These are phyloP conservation scores for Rugalucina vietnamica DNA, from an alignment of 2,888 invertebrate genomes.

Conservation along the genomic window DNA sequence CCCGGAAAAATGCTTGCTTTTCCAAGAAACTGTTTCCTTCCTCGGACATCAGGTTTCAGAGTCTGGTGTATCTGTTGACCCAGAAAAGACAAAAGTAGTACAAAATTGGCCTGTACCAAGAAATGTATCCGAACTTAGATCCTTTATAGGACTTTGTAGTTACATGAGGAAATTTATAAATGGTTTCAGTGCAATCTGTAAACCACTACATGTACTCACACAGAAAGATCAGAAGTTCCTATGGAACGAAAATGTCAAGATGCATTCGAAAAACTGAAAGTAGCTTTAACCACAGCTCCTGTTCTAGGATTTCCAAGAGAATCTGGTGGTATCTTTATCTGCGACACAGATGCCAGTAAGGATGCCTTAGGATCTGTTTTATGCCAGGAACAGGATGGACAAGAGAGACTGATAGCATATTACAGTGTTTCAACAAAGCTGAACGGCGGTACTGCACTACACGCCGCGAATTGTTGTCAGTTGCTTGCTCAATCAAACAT, in stretches of 20 bases:
- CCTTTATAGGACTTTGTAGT: too few relatives aligned
- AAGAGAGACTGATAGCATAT: constrained; percentile 45
- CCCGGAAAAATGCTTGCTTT: too few relatives aligned
- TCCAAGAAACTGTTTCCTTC: too few relatives aligned
- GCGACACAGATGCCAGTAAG: constrained; percentile 38
- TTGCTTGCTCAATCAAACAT: constrained; percentile 20
- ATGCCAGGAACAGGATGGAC: constrained; percentile 30
- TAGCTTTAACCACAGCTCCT: constrained; percentile 39
- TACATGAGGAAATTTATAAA: too few relatives aligned
- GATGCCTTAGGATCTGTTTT: constrained; percentile 49
- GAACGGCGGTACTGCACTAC: constrained; percentile 35
- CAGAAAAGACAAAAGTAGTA: too few relatives aligned
- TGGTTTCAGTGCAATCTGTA: too few relatives aligned
- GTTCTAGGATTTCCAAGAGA: constrained; percentile 51
- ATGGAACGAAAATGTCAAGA: constrained; percentile 45
- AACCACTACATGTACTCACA: too few relatives aligned
- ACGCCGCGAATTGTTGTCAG: constrained; percentile 11
- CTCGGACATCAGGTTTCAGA: too few relatives aligned
- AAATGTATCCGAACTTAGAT: too few relatives aligned
- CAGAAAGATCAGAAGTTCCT: constrained; percentile 18
- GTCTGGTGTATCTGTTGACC: too few relatives aligned
- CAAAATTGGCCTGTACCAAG: too few relatives aligned
- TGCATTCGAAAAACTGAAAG: constrained; percentile 48
- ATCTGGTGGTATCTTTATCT: constrained; percentile 12
- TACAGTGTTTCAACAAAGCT: constrained; percentile 23